Evolutionary conservation across 2,888 invertebrate species (phyloP), one percentile per base, ranked within the genome.

Genomic region (Exocentrus adspersus): DNA sequence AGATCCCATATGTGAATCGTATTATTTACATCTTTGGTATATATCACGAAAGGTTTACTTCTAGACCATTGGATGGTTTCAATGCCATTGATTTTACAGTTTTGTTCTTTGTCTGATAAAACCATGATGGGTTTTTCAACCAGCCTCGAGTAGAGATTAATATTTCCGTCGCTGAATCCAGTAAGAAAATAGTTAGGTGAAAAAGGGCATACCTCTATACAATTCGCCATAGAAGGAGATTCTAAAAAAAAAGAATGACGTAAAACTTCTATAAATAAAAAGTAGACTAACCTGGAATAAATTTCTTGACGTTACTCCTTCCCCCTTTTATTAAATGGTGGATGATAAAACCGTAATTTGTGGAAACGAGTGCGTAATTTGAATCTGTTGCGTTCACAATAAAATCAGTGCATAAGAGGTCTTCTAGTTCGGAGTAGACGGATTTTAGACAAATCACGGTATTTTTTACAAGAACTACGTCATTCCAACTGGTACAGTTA

Each of bases 1-100:
- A 87, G 78, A 76, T 87, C 82, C 87, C 87, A 87, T 32, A 86
- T 76, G 62, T 86, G 82, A 43, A 87, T 80, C 30, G 82, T 83
- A 70, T 80, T 84, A 37, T 62, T 70, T 19, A 76, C 73, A 73
- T 86, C 86, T 64, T 85, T 79, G 12, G 82, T 80, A 69, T 84
- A 87, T 71, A 87, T 80, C 16, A 84, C 80, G 62, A 85, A 84
- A 0, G 87, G 86, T 72, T 83, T 84, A 10, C 84, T 82, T 53
- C 78, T 81, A 0, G 86, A 87, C 87, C 87, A 87, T 71, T 85
- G 84, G 5, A 87, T 73, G 2, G 77, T 73, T 67, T 81, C 82
- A 28, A 87, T 79, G 9, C 77, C 75, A 3, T 75, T 74, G 6
- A 65, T 76, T 4, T 62, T 65, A 10, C 78, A 74, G 46, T 73